These are phyloP conservation scores for Hephaestus fuliginosus DNA, from an alignment of 2,797 vertebrate species.

Conservation along the genomic window DNA sequence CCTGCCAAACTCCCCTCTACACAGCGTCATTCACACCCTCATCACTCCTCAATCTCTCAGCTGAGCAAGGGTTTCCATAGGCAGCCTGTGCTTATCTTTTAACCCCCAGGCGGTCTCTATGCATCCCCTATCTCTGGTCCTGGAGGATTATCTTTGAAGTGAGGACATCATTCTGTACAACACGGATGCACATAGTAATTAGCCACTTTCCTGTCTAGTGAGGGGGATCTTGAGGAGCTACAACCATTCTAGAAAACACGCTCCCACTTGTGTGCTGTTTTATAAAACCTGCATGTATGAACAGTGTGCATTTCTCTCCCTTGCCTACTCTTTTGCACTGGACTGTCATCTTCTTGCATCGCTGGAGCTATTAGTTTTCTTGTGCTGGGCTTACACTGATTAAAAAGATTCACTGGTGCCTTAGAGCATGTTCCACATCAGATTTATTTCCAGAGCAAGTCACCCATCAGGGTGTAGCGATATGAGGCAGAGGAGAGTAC, in stretches of 20 bases:
- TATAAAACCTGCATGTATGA: conserved; percentile 26
- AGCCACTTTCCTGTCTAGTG: conserved; percentile 75
- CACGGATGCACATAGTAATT: conserved; percentile 74
- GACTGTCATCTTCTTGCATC: background rate
- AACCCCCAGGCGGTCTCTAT: conserved; percentile 56
- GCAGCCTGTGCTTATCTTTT: conserved; percentile 68
- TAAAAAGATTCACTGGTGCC: conserved; percentile 7
- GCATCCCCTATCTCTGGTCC: conserved; percentile 56
- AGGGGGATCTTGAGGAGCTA: conserved; percentile 36
- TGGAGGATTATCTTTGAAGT: conserved; percentile 78
- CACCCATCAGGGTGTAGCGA: conserved; percentile 33
- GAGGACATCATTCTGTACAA: conserved; percentile 69
- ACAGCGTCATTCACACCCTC: conserved; percentile 71
- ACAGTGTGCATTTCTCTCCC: background rate
- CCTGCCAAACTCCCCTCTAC: conserved; percentile 70
- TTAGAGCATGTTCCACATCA: conserved; percentile 21
- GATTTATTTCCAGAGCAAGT: conserved; percentile 42
- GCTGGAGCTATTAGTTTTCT: conserved; percentile 19
- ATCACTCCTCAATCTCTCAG: conserved; percentile 65
- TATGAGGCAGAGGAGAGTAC: conserved; percentile 34
- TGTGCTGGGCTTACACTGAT: background rate
- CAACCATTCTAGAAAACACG: conserved; percentile 33
- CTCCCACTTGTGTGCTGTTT: conserved; percentile 39
- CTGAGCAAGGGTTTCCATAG: conserved; percentile 61
- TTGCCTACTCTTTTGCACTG: background rate